These are phyloP conservation scores for Bettongia penicillata DNA, from an alignment of 2,113 vertebrate genomes.

Conservation along the genomic window DNA sequence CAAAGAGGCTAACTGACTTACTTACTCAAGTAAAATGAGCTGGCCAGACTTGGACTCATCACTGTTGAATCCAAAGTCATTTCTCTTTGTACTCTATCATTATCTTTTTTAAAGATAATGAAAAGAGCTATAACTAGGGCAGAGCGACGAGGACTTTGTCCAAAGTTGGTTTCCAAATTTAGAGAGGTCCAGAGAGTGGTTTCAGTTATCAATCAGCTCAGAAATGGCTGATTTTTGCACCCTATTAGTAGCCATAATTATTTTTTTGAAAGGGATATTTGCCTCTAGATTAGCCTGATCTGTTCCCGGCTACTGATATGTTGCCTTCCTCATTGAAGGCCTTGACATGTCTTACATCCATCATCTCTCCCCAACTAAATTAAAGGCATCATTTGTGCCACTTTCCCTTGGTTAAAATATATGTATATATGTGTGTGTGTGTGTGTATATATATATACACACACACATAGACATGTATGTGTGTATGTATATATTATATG, in stretches of 20 bases:
- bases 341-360: background rate
- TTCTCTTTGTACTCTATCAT: background rate
- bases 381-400: background rate
- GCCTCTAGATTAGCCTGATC: background rate
- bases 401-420: background rate
- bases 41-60: background rate
- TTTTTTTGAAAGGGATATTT: background rate
- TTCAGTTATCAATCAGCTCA: background rate
- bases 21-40: background rate
- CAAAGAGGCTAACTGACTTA: background rate
- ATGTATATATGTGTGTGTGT: too few species aligned
- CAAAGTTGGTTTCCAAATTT: background rate
- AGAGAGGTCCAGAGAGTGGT: background rate
- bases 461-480: too few species aligned
- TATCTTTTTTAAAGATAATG: background rate
- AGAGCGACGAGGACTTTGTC: background rate
- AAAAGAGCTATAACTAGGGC: background rate
- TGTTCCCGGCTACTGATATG: background rate
- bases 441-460: too few species aligned
- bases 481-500: too few species aligned
- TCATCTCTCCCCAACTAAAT: background rate
- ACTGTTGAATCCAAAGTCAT: background rate
- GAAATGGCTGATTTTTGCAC: background rate
- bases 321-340: background rate
- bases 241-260: background rate